Evolutionary conservation across 53 echinoderm and acorn worm species (phyloP).

Genomic region (Actinopyga echinites): DNA sequence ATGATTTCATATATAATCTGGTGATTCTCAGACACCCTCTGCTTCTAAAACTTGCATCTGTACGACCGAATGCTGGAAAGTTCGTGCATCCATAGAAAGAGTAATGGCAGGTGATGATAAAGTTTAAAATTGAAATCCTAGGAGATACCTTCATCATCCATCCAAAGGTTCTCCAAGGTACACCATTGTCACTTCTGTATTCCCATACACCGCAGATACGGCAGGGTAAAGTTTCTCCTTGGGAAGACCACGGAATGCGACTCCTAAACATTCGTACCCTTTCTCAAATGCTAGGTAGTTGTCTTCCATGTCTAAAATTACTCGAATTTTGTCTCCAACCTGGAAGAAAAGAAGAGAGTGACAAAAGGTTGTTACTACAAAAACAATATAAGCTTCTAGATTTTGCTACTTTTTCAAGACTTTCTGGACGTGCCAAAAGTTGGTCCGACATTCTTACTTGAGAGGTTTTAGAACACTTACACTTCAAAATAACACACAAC

Average conservation of each 20-base stretch:
- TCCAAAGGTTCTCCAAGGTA: constrained; percentile 95
- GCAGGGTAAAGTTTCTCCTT: constrained; percentile 96
- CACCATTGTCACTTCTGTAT: constrained; percentile 99
- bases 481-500: no score
- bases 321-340: constrained; percentile 98
- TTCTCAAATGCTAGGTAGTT: constrained; percentile 97
- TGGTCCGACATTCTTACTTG: no score
- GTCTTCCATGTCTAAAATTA: constrained; percentile 99
- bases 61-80: no score
- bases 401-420: no score
- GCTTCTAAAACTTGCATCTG: no score
- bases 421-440: no score
- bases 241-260: constrained; percentile 98
- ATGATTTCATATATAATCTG: no score
- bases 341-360: constrained; percentile 8
- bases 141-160: constrained; percentile 76
- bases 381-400: no score
- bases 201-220: constrained; percentile 97
- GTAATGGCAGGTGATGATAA: constrained; percentile 31
- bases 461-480: no score
- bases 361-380: no score
- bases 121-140: constrained; percentile 3
- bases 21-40: no score
- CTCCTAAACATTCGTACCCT: constrained; percentile 95
- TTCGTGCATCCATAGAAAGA: constrained; percentile 6